These are phyloP conservation scores for Drusus annulatus DNA, from an alignment of 1,140 invertebrate species.

Conservation along the genomic window DNA sequence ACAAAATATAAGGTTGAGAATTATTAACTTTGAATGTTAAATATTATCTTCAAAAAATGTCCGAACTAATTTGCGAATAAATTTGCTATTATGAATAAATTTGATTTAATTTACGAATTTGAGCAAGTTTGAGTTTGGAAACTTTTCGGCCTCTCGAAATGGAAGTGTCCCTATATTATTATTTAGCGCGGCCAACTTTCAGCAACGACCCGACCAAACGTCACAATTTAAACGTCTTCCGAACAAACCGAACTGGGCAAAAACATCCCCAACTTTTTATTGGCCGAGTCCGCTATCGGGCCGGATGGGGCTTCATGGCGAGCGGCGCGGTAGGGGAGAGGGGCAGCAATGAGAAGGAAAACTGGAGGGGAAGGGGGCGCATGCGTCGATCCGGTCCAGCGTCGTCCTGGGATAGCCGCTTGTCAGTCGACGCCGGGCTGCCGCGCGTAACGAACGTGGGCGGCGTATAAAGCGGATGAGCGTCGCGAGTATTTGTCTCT, in stretches of 20 bases:
- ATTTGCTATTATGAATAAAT: too few relatives aligned
- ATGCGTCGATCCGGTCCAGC: slow-evolving; percentile 11
- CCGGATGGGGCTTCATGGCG: slow-evolving; percentile 19
- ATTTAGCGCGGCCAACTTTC: too few relatives aligned
- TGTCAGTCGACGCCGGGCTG: slow-evolving; percentile 53
- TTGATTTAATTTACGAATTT: too few relatives aligned
- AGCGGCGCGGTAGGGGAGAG: neutral
- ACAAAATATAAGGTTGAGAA: too few relatives aligned
- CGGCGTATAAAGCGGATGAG: neutral
- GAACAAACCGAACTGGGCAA: slow-evolving; percentile 17
- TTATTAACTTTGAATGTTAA: too few relatives aligned
- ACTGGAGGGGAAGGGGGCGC: slow-evolving; percentile 4
- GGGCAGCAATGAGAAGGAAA: neutral
- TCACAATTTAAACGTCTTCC: slow-evolving; percentile 17
- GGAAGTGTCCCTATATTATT: too few relatives aligned
- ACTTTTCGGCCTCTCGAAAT: too few relatives aligned
- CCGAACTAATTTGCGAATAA: too few relatives aligned
- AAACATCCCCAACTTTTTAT: slow-evolving; percentile 35
- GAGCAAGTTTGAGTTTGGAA: too few relatives aligned
- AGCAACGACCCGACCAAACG: neutral
- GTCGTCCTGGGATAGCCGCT: slow-evolving; percentile 39
- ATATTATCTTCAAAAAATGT: too few relatives aligned
- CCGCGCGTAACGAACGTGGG: slow-evolving; percentile 45
- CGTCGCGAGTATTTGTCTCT: slow-evolving; percentile 22
- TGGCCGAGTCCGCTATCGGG: slow-evolving; percentile 38